Evolutionary conservation across 2,113 vertebrate genomes (phyloP).

Genomic region (Urocitellus parryii): DNA sequence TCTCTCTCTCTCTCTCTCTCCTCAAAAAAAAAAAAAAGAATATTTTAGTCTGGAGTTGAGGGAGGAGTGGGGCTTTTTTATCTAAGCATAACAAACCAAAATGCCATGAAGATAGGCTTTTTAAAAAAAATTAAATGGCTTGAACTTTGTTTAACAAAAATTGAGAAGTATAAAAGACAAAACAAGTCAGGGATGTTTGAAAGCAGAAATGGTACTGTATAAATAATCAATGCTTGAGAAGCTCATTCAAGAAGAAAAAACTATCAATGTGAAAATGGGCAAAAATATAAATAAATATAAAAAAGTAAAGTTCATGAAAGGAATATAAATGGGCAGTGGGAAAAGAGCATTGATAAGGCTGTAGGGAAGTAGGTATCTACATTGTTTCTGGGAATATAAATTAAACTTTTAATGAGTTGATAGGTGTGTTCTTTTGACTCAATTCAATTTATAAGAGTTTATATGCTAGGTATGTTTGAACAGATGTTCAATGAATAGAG

Average conservation of each 20-base stretch:
- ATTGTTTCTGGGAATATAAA: not conserved
- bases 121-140: not conserved
- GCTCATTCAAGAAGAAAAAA: not conserved
- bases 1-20: too few species aligned
- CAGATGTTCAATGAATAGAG: not conserved
- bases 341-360: not conserved
- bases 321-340: not conserved
- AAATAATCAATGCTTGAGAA: not conserved
- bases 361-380: not conserved
- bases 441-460: not conserved
- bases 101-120: not conserved
- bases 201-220: too few species aligned
- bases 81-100: not conserved
- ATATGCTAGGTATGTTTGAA: not conserved
- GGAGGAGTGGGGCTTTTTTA: not conserved
- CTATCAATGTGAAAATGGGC: not conserved
- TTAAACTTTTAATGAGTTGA: not conserved
- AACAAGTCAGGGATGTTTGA: not conserved
- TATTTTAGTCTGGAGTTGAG: not conserved
- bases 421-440: not conserved
- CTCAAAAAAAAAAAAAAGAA: not conserved
- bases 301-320: not conserved
- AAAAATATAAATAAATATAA: not conserved
- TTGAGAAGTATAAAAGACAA: not conserved
- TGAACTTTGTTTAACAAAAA: slow-evolving; percentile 2